Base-by-base conservation (phyloP, 2,113 vertebrate species). In the Syngnathoides biaculeatus region DNA sequence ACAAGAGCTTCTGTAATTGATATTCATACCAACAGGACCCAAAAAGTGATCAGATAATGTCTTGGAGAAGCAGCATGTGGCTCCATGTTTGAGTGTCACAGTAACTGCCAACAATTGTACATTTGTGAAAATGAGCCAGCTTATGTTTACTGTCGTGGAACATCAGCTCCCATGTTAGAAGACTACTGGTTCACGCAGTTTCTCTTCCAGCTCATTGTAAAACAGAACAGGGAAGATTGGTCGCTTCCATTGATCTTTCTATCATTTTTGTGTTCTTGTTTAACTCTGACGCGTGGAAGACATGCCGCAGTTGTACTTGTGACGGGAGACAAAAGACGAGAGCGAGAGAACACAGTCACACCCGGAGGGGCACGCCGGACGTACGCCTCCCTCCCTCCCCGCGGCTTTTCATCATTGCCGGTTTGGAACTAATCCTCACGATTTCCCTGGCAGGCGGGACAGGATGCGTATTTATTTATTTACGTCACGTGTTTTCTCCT, bases 401-500 rank as follows among this genome's bases (percentile, higher is more conserved):
- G 78, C 78, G 81, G 82, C 87, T 86, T 90, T 89, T 91, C 89
- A 92, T 87, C 88, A 87, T 83, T 83, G 84, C 81, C 83, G 87
- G 90, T 89, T 88, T 69, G 88, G 91, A 92, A 92, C 89, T 92
- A 92, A 92, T 92, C 91, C 90, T 84, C 84, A 83, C 87, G 85
- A 87, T 91, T 91, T 87, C 81, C 85, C 84, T 84, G 82, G 78
- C 83, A 86, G 81, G 89, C 87, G 87, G 87, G 88, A 90, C 90
- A 90, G 86, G 87, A 88, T 85, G 88, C 82, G 86, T 84, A 69
- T 89, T 84, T 89, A 87, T 90, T 87, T 88, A 89, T 89, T 89
- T 89, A 83, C 86, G 83, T 61, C 67, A 83, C 87, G 79, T 87
- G 76, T 86, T 70, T 58, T 65, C 66, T 77, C 71, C 64, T 57